Base-by-base conservation (phyloP, 2,113 vertebrate species). In the Chaetorhynchus papuensis region DNA sequence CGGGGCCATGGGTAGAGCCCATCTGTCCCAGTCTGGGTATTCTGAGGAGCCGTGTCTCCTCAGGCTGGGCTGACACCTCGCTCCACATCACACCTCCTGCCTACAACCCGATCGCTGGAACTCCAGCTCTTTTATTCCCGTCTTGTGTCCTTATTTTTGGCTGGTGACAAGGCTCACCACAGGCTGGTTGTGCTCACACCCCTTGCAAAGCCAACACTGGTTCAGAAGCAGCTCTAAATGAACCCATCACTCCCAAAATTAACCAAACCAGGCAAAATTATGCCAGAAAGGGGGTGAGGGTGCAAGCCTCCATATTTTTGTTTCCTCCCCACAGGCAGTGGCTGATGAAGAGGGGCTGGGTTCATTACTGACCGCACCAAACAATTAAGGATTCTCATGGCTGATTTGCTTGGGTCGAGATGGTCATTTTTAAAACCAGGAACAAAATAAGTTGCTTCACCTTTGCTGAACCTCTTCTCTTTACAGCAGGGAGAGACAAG, bases 391-490 rank as follows among this genome's bases (percentile, higher is more conserved):
- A 69, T 63, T 60, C 65, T 45, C 41, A 15, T 7, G 12, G 49
- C n/a, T 89, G 65, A 33, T 71, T 64, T 56, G 41, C 74, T 91
- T 28, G 47, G 56, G 42, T 22, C 2, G 7, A 85, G 91, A 45
- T 11, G 23, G 69, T 66, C 93, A 68, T 74, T 89, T 96, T 70
- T 93, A 53, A 94, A 96, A 95, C 45, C 15, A 90, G 87, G 84
- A 65, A 37, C 26, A 77, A 90, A 94, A 64, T 80, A 80, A 65
- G 24, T 95, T 87, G 5, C 31, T 90, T 90, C 72, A 59, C 79
- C 94, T 97, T 94, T 89, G 69, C 57, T 96, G 77, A 71, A 91
- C 69, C 94, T 92, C 70, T 60, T 95, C 93, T 56, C 74, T 95
- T 94, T 95, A 45, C 63, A 90, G 70, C 13, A 10, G 82, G 45